These are phyloP conservation scores for Drosophila nr. perissopoda DNA, from an alignment of 2,888 invertebrate genomes.

Conservation along the genomic window DNA sequence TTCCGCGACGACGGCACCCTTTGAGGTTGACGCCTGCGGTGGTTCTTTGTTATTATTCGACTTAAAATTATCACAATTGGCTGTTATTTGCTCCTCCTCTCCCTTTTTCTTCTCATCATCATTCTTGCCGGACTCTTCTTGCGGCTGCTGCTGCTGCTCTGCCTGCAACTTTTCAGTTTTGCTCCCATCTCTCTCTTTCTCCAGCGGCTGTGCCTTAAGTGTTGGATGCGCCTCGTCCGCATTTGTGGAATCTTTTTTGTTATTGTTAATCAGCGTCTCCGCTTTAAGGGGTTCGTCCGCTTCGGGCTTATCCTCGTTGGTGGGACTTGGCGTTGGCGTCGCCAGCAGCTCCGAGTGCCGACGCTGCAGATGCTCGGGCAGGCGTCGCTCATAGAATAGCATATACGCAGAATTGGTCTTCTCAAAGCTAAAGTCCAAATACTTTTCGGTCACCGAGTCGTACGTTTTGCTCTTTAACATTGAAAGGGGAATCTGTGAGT, in stretches of 20 bases:
- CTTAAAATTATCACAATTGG: constrained; percentile 83
- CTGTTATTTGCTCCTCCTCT: constrained; percentile 67
- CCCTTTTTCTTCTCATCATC: constrained; percentile 22
- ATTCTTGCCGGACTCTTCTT: background rate
- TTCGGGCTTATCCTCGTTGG: constrained; percentile 63
- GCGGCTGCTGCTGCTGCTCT: background rate
- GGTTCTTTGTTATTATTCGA: constrained; percentile 64
- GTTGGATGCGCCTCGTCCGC: constrained; percentile 6
- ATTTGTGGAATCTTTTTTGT: constrained; percentile 21
- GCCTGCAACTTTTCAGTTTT: constrained; percentile 6
- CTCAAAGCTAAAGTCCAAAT: constrained; percentile 98
- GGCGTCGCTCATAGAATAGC: constrained; percentile 96
- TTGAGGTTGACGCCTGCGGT: constrained; percentile 70
- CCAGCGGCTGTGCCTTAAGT: background rate
- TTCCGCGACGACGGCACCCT: constrained; percentile 51
- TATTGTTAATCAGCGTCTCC: constrained; percentile 22
- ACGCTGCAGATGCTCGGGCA: constrained; percentile 83
- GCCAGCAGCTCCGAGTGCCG: constrained; percentile 82
- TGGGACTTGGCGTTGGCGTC: constrained; percentile 72
- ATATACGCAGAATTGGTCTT: constrained; percentile 99
- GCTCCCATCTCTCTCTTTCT: constrained; percentile 7
- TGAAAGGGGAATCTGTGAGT: background rate
- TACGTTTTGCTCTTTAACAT: constrained; percentile 94
- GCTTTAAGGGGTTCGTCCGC: constrained; percentile 29
- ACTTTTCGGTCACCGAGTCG: constrained; percentile 97